These are phyloP conservation scores for Megaceryle maxima DNA, from an alignment of 2,113 vertebrate species.

Conservation along the genomic window DNA sequence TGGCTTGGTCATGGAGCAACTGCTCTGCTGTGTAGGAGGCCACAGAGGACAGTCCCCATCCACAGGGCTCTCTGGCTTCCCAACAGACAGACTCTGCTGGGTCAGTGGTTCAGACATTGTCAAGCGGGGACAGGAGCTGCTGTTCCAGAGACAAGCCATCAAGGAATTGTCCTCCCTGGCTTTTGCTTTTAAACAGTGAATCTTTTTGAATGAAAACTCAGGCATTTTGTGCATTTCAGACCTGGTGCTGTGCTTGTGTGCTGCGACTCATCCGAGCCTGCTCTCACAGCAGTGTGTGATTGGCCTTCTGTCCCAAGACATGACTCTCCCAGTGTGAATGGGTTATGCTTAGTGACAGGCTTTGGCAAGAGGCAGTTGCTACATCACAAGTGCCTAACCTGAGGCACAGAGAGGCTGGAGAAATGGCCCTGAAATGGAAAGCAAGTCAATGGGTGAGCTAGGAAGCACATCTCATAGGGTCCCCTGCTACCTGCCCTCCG, in stretches of 20 bases:
- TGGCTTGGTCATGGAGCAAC: neutral
- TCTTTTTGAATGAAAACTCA: neutral
- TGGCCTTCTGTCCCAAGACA: neutral
- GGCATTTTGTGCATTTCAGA: neutral
- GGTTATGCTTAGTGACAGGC: slow-evolving; percentile 30
- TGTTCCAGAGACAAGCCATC: neutral
- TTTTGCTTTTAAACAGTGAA: neutral
- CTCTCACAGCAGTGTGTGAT: slow-evolving; percentile 3
- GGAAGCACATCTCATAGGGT: neutral
- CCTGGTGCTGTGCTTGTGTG: neutral
- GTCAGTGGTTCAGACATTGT: neutral
- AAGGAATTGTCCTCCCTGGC: neutral
- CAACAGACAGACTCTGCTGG: neutral
- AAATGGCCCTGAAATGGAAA: neutral
- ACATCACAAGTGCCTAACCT: neutral
- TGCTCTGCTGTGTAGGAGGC: neutral
- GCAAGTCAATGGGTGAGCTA: neutral
- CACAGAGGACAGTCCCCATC: neutral
- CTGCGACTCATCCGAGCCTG: neutral
- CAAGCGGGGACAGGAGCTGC: neutral
- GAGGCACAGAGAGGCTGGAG: neutral
- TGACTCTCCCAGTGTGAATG: neutral
- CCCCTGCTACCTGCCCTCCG: neutral
- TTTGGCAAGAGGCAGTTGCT: slow-evolving; percentile 12
- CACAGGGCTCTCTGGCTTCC: fast-evolving